phyloP scores from a whole-genome alignment of 2,797 vertebrate genomes.

The Brotula barbata region DNA sequence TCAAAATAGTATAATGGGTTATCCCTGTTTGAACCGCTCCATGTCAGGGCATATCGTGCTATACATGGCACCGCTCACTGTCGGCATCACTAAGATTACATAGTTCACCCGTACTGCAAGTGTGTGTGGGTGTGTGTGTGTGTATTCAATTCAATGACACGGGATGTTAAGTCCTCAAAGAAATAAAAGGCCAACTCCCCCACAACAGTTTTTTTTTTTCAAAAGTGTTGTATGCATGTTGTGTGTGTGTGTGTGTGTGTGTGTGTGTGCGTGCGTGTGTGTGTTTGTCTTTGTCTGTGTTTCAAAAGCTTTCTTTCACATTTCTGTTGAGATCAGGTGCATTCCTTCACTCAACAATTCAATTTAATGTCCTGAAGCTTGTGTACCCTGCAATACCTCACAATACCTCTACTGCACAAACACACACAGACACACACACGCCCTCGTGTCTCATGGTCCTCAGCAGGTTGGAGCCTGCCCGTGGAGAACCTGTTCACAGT shows the following conservation, averaged over 20 bases:
- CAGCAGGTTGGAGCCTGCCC: constrained; percentile 67
- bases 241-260: constrained; percentile 11
- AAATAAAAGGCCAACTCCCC: constrained; percentile 31
- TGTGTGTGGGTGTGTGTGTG: constrained; percentile 17
- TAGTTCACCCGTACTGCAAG: constrained; percentile 2
- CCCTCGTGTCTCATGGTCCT: constrained; percentile 48
- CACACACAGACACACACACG: constrained; percentile 25
- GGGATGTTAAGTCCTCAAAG: constrained; percentile 33
- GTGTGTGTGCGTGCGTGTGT: constrained; percentile 13
- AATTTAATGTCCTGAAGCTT: constrained; percentile 21
- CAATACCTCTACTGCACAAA: constrained; percentile 37
- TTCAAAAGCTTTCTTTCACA: constrained; percentile 33
- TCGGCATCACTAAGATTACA: background rate
- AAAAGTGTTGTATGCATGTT: constrained; percentile 38
- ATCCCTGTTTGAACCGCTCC: background rate
- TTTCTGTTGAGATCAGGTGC: constrained; percentile 61
- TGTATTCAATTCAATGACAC: constrained; percentile 19
- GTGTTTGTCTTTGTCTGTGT: constrained; percentile 17
- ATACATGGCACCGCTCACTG: background rate
- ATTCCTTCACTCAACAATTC: constrained; percentile 68
- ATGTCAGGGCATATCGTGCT: background rate
- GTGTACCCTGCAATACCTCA: constrained; percentile 35
- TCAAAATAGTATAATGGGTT: too few species aligned
- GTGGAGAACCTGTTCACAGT: constrained; percentile 64
- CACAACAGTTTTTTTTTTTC: constrained; percentile 27